Base-by-base conservation (phyloP, 2,888 invertebrate genomes). In the Coremacera marginata region DNA sequence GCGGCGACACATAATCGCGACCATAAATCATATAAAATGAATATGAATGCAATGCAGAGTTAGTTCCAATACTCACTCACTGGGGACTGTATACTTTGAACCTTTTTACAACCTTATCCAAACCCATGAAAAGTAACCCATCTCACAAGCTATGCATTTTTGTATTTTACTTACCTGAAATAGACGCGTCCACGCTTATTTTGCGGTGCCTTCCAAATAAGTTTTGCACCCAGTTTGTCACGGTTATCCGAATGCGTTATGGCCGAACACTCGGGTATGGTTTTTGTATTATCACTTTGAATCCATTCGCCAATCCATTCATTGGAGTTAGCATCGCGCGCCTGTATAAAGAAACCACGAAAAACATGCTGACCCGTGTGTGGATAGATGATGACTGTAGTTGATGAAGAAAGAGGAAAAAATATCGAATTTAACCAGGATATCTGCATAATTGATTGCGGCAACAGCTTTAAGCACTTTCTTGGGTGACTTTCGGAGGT, bases 321-420 rank as follows among this genome's bases (percentile, higher is more conserved):
- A 85, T 95, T 91, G 0, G 92, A 92, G 78, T 92, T 91, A 11
- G 91, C 92, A 82, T 95, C 95, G 57, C 95, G 92, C 0, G 94
- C 95, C 90, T 95, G 95, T 65, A 95, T 89, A 89, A 95, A 94
- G 91, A 95, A 95, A n/a, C 95, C 95, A 83, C 94, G 94, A 90
- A 95, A 95, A 1, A 92, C 89, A 14, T 89, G 86, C 0, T 84
- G 83, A 44, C 82, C 78, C 7, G 73, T 65, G 52, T 82, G 82
- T 2, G 86, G 83, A 80, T 88, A 88, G 67, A 88, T 86, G 19
- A 87, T 83, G 80, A 88, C 88, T 78, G 79, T 5, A 55, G 76
- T 68, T 76, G 22, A 37, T 27, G 51, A 25, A 19, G 62, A 34
- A 34, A 19, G 7, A 51, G 14, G 11, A 9, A 55, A 34, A 60